Conservation (phyloP, 2,113 vertebrate genomes). For the Hucho hucho region DNA sequence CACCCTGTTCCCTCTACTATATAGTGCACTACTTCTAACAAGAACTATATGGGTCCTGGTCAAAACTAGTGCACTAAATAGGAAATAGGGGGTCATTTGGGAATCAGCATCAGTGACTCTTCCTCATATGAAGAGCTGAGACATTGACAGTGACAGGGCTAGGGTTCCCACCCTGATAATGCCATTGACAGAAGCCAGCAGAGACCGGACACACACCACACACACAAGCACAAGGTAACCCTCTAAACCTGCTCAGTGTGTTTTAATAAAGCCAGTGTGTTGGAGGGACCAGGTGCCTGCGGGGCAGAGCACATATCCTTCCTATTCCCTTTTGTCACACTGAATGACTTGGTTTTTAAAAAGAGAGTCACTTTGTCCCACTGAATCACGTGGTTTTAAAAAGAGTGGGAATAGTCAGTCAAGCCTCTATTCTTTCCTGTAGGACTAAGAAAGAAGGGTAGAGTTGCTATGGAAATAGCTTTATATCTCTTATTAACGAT, state of each 20-base stretch:
- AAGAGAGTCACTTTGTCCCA: too few relatives aligned
- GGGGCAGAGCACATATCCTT: not conserved
- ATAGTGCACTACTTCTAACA: too few relatives aligned
- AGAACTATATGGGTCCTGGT: too few relatives aligned
- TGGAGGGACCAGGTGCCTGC: not conserved
- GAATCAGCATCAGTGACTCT: too few relatives aligned
- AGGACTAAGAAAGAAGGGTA: conserved; percentile 8
- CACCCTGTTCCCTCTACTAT: too few relatives aligned
- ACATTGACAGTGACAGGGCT: not conserved
- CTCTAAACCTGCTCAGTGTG: not conserved
- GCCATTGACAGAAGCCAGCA: not conserved
- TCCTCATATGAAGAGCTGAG: too few relatives aligned
- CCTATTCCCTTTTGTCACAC: not conserved
- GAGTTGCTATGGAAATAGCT: not conserved
- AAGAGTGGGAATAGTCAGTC: too few relatives aligned
- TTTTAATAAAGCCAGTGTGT: not conserved
- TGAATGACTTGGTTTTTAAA: not conserved
- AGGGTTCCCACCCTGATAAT: not conserved
- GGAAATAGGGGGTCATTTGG: too few relatives aligned
- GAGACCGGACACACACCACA: not conserved
- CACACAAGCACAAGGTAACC: not conserved
- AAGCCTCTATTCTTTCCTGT: not conserved
- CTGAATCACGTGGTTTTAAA: too few relatives aligned
- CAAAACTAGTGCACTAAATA: too few relatives aligned
- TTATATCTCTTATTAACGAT: not conserved